These are phyloP conservation scores for Listronotus oregonensis DNA, from an alignment of 1,140 invertebrate species.

Conservation along the genomic window DNA sequence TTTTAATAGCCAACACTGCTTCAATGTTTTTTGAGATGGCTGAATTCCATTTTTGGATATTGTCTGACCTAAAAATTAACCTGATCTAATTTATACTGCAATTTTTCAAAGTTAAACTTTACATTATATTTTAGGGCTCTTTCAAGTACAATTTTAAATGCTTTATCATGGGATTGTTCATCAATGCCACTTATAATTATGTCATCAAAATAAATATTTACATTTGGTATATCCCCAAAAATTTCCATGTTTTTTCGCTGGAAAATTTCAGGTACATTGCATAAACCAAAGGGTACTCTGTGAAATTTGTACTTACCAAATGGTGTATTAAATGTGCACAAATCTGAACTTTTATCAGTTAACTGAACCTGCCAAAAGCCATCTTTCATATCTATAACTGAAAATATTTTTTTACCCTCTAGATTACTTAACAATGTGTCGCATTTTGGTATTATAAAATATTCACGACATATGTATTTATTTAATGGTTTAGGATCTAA, in stretches of 20 bases:
- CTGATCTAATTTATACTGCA: constrained; percentile 41
- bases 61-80: no score
- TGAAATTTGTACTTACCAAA: constrained; percentile 35
- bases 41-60: no score
- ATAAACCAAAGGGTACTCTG: constrained; percentile 55
- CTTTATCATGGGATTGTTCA: constrained; percentile 50
- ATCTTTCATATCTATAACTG: no score
- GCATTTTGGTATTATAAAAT: no score
- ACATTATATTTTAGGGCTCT: constrained; percentile 47
- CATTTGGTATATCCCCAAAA: constrained; percentile 50
- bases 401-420: no score
- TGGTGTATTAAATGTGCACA: constrained; percentile 57
- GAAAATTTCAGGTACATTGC: constrained; percentile 53
- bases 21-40: no score
- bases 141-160: constrained; percentile 48
- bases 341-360: constrained; percentile 48
- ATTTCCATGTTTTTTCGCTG: constrained; percentile 48
- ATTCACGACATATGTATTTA: no score
- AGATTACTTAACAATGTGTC: no score
- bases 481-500: no score
- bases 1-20: no score
- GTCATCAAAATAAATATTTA: constrained; percentile 36
- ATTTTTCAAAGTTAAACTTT: constrained; percentile 52
- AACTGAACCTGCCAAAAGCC: constrained; percentile 56
- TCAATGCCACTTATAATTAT: constrained; percentile 46